Conservation (phyloP, 1,140 invertebrate genomes). For the Hycleus cichorii region DNA sequence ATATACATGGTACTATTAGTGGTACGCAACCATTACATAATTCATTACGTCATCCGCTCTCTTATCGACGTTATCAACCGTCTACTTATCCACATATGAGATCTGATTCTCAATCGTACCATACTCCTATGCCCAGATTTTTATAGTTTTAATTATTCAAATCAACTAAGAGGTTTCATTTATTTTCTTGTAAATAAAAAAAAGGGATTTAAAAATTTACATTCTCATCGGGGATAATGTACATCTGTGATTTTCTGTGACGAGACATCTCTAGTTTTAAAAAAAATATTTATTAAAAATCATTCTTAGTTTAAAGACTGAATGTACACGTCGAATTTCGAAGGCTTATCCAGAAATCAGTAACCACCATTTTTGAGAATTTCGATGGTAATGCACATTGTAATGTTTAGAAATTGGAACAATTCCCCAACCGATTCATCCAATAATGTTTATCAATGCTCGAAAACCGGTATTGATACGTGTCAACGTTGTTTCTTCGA, state of each 20-base stretch:
- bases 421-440: too few species aligned
- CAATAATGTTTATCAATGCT: too few species aligned
- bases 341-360: too few species aligned
- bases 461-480: too few species aligned
- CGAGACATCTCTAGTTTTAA: conserved; percentile 13
- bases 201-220: background rate
- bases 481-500: too few species aligned
- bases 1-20: conserved; percentile 34
- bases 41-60: conserved; percentile 24
- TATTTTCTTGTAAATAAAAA: too few species aligned
- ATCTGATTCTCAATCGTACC: conserved; percentile 32
- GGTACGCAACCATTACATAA: conserved; percentile 15
- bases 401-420: too few species aligned
- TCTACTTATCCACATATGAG: conserved; percentile 32
- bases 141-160: conserved; percentile 24
- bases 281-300: conserved; percentile 10
- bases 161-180: too few species aligned
- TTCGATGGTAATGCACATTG: too few species aligned
- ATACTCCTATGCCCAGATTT: conserved; percentile 24
- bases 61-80: conserved; percentile 30
- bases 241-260: conserved; percentile 23
- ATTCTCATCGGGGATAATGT: conserved; percentile 19
- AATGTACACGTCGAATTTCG: too few species aligned
- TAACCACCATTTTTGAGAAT: too few species aligned
- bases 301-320: conserved; percentile 10